Conservation (phyloP, 2,888 invertebrate species). For the Nomada lathburiana region DNA sequence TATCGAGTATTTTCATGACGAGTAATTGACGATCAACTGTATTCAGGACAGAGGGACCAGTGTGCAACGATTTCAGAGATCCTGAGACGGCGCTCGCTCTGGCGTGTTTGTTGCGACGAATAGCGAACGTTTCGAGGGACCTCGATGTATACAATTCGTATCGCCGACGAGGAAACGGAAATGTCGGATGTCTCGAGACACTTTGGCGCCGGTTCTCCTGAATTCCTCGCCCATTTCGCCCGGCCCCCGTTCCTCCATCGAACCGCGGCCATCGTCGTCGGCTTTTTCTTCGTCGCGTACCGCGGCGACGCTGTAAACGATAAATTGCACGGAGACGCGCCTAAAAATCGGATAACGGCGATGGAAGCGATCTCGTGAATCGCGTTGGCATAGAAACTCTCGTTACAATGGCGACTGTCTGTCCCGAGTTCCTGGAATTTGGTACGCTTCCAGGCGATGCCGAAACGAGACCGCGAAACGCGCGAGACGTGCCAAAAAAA, state of each 20-base stretch:
- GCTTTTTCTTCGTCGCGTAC: slow-evolving; percentile 11
- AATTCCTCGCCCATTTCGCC: not conserved
- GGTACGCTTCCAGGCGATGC: not conserved
- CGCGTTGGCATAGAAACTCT: slow-evolving; percentile 38
- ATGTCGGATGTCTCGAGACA: not conserved
- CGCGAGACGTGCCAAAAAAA: not conserved
- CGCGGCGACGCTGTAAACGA: slow-evolving; percentile 30
- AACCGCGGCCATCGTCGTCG: not conserved
- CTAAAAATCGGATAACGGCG: not conserved
- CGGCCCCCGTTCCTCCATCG: too few relatives aligned
- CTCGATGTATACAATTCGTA: not conserved
- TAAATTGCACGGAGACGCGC: slow-evolving; percentile 34
- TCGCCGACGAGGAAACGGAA: not conserved
- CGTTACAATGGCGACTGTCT: slow-evolving; percentile 19
- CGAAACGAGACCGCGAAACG: not conserved
- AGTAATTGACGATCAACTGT: too few relatives aligned
- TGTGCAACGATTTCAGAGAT: too few relatives aligned
- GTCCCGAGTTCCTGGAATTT: slow-evolving; percentile 3
- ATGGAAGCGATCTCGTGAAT: slow-evolving; percentile 6
- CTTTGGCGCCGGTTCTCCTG: slow-evolving; percentile 15
- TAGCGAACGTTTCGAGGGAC: not conserved
- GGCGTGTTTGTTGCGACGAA: not conserved
- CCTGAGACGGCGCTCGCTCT: too few relatives aligned
- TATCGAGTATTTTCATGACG: too few relatives aligned
- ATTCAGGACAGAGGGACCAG: too few relatives aligned